Base-by-base conservation (phyloP, 2,888 invertebrate species). In the Dysmachus trigonus region DNA sequence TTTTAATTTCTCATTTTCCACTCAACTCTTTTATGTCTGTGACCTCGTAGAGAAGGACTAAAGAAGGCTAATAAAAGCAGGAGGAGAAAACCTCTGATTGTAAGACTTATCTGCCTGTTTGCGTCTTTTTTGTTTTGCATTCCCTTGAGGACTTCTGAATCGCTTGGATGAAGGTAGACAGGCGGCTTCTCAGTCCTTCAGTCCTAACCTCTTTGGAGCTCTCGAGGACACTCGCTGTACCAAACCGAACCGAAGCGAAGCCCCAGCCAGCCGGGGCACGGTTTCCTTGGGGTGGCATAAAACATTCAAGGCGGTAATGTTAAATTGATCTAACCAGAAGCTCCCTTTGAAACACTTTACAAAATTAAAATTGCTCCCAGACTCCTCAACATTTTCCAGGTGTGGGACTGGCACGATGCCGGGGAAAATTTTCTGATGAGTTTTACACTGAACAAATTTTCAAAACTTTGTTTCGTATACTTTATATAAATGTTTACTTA, bases 241-340 rank as follows among this genome's bases (percentile, higher is more conserved):
- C 71, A 30, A 27, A 38, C n/a, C 71, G 35, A 27, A 8, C 71
- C 71, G n/a, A 27, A 38, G 27, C 71, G 35, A 27, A 13, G 38
- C 41, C 8, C 38, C 38, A 62, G 22, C 62, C 62, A 62, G 8
- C 10, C 15, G 10, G 62, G 27, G 22, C 62, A 62, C 18, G 27
- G 62, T 27, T 22, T 62, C 62, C 62, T 62, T 62, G 22, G 62
- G 62, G 62, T 72, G 10, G 71, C 62, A 86, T 86, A 86, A 86
- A 86, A 86, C 79, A 86, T 86, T 86, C 81, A 86, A 41, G 47
- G 73, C 47, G 72, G 72, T 81, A 86, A 86, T 86, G 81, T 71
- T 86, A 86, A 86, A 86, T 86, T 86, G 86, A 85, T 85, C 77
- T 79, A 85, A 85, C 73, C 73, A 85, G 74, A 85, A 85, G 85